These are phyloP conservation scores for Plecturocebus donacophilus DNA, from an alignment of 2,113 vertebrate genomes.

Conservation along the genomic window DNA sequence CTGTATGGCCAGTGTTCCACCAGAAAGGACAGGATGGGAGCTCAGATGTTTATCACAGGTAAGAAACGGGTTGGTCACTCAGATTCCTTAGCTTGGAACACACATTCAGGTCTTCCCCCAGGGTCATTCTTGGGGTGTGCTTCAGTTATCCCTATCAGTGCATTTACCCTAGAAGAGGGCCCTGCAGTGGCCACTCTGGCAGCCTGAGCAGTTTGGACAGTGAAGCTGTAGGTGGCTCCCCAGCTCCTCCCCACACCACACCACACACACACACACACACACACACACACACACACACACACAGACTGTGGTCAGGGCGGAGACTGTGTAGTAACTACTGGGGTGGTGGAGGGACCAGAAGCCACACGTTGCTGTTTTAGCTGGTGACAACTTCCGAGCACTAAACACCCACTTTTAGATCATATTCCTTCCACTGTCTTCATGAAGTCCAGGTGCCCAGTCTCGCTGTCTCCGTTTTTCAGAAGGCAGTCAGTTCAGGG, in stretches of 20 bases:
- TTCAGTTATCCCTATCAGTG: too few species aligned
- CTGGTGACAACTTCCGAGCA: background rate
- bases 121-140: too few species aligned
- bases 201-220: background rate
- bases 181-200: background rate
- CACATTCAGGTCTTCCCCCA: too few species aligned
- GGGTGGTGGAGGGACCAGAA: background rate
- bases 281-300: fast-evolving
- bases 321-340: background rate
- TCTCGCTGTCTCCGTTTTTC: background rate
- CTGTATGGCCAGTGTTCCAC: too few species aligned
- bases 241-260: fast-evolving
- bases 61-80: too few species aligned
- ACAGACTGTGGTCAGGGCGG: fast-evolving
- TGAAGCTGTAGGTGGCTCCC: background rate
- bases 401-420: background rate
- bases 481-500: background rate
- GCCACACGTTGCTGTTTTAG: background rate
- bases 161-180: too few species aligned
- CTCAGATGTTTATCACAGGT: too few species aligned
- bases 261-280: fast-evolving
- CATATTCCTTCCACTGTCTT: background rate
- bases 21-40: too few species aligned
- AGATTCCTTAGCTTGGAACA: too few species aligned
- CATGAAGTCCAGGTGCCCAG: background rate